Evolutionary conservation across 2,888 invertebrate genomes (phyloP).

Genomic region (Trichacis sp.): DNA sequence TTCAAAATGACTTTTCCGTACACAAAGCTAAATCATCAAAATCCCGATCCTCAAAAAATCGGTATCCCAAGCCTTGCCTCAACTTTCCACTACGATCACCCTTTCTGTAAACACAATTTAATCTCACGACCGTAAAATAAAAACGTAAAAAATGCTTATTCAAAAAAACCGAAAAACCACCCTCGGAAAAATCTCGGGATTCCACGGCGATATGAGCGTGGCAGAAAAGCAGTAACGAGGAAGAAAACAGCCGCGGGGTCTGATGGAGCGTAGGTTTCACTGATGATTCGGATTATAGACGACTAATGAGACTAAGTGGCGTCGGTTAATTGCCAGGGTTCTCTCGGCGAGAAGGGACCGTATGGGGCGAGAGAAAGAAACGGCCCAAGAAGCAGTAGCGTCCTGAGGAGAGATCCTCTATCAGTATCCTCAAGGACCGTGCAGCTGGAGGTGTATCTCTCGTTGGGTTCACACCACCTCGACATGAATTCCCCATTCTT

Average conservation of each 20-base stretch:
- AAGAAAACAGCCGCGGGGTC: not conserved
- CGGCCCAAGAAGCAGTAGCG: constrained; percentile 35
- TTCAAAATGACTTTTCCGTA: too few relatives aligned
- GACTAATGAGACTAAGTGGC: constrained; percentile 55
- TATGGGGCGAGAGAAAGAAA: constrained; percentile 31
- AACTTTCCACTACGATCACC: too few relatives aligned
- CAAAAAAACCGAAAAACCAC: too few relatives aligned
- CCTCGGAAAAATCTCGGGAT: not conserved
- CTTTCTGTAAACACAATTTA: too few relatives aligned
- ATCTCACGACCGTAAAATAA: too few relatives aligned
- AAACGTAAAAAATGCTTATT: too few relatives aligned
- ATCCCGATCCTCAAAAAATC: too few relatives aligned
- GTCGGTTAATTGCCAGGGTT: constrained; percentile 57
- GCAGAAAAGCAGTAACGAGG: not conserved
- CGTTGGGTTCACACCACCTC: constrained; percentile 40
- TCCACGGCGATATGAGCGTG: not conserved
- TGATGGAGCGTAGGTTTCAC: constrained; percentile 8
- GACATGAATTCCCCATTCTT: constrained; percentile 28
- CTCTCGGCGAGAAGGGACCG: constrained; percentile 31
- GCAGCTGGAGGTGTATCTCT: constrained; percentile 37
- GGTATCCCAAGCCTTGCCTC: too few relatives aligned
- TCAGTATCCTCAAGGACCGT: constrained; percentile 37
- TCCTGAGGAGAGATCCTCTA: constrained; percentile 32
- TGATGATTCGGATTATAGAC: constrained; percentile 24
- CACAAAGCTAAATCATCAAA: too few relatives aligned